Conservation (phyloP, 2,888 invertebrate species). For the Cyclophora albipunctata region DNA sequence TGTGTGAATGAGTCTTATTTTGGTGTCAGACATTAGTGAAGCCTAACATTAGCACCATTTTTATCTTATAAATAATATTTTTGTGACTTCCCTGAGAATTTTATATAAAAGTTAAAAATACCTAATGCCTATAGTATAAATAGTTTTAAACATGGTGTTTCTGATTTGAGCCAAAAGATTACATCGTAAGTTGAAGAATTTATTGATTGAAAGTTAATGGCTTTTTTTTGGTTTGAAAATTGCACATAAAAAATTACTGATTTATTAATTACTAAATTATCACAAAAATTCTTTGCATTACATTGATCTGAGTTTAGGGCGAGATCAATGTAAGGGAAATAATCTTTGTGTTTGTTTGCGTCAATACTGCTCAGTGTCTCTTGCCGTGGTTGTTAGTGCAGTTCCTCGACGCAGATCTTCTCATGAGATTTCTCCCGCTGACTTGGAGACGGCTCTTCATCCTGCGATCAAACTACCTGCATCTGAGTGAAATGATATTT, state of each 20-base stretch:
- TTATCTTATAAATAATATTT: slow-evolving; percentile 70
- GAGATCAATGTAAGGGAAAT: slow-evolving; percentile 60
- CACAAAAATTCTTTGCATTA: slow-evolving; percentile 58
- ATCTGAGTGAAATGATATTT: slow-evolving; percentile 37
- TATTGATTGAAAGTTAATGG: slow-evolving; percentile 65
- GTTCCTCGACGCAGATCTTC: slow-evolving; percentile 28
- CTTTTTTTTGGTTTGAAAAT: slow-evolving; percentile 74
- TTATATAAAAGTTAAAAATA: slow-evolving; percentile 74
- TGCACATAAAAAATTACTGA: slow-evolving; percentile 64
- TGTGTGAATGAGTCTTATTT: slow-evolving; percentile 68
- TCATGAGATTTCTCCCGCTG: slow-evolving; percentile 34
- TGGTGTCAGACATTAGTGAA: slow-evolving; percentile 74
- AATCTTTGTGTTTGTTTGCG: slow-evolving; percentile 43
- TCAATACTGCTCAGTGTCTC: slow-evolving; percentile 34
- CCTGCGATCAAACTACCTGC: slow-evolving; percentile 46
- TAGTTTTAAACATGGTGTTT: slow-evolving; percentile 62
- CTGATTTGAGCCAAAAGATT: slow-evolving; percentile 70
- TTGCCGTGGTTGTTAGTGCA: slow-evolving; percentile 32
- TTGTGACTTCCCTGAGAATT: slow-evolving; percentile 74
- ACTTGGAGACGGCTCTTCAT: slow-evolving; percentile 34
- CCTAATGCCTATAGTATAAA: slow-evolving; percentile 71
- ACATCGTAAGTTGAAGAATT: slow-evolving; percentile 53
- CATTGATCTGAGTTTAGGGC: slow-evolving; percentile 59
- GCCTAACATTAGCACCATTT: slow-evolving; percentile 73
- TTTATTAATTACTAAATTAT: slow-evolving; percentile 39